Evolutionary conservation across 2,888 invertebrate genomes (phyloP).

Genomic region (Andrena chrysosceles): DNA sequence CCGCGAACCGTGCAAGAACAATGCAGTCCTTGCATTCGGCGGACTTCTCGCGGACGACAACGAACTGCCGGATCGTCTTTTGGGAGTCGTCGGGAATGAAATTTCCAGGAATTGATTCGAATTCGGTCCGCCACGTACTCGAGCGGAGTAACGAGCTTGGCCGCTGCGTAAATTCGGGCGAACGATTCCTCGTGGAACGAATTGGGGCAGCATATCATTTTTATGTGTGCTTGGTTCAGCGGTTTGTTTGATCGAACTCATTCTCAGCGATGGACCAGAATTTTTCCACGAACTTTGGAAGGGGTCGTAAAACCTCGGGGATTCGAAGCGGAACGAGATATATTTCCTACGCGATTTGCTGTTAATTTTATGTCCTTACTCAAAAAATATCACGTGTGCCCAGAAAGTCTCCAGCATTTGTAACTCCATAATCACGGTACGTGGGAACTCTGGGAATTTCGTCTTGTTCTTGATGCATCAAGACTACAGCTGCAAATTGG

Average conservation of each 20-base stretch:
- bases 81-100: conserved; percentile 8
- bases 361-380: too few relatives aligned
- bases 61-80: conserved; percentile 5
- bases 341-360: neutral
- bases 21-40: neutral
- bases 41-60: neutral
- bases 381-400: too few relatives aligned
- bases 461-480: neutral
- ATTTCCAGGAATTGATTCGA: conserved; percentile 25
- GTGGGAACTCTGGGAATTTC: neutral
- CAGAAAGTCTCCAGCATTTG: too few relatives aligned
- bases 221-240: conserved; percentile 36
- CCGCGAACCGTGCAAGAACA: neutral
- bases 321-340: neutral
- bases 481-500: neutral
- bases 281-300: conserved; percentile 1
- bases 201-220: conserved; percentile 47
- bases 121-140: conserved; percentile 4
- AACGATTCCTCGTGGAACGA: conserved; percentile 29
- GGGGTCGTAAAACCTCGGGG: neutral
- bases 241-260: conserved; percentile 22
- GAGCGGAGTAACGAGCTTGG: conserved; percentile 7
- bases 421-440: too few relatives aligned
- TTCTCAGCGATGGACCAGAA: neutral
- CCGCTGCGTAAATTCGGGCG: conserved; percentile 41